Base-by-base conservation (phyloP, 2,888 invertebrate species). In the Epirrita christyi region DNA sequence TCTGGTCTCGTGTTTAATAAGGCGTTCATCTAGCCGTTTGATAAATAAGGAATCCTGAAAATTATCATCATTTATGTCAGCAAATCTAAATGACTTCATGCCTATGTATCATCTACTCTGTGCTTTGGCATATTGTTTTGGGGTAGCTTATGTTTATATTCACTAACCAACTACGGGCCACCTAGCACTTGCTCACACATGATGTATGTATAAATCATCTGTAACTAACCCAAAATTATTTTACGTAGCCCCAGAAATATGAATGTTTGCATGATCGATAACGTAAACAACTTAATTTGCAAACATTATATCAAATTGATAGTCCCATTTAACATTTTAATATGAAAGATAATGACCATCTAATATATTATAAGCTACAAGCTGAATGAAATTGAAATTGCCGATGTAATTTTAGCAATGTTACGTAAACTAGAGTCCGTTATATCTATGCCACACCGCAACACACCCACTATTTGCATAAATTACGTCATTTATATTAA, bases 311-410 rank as follows among this genome's bases (percentile, higher is more conserved):
- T 37, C 41, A 42, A 11, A 27, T 11, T 41, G 42, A 44, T 57
- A 58, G 44, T 38, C 44, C 45, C 42, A 54, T 53, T 54, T 43
- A 32, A 52, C 47, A 52, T 52, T 50, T 38, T 56, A 58, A 58
- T 48, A 40, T 45, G 50, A 46, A 46, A 55, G 54, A 55, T 59
- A 59, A 59, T 47, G 43, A 15, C 50, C 36, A 27, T 36, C 41
- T 21, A 15, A 51, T 59, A 59, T 51, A 59, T 51, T 48, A 37
- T 27, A 43, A 11, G 13, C 28, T 55, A 52, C 51, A 44, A 51
- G 47, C 48, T 44, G 55, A 60, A 63, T 63, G 55, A 63, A 57
- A 60, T 50, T 53, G 60, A 53, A 55, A 60, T 60, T 55, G 49
- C 60, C 41, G 50, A 61, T 56, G 37, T 66, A 55, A 56, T 53